Conservation (phyloP, 92 coral and sea anemone genomes). For the Virgularia gustaviana region DNA sequence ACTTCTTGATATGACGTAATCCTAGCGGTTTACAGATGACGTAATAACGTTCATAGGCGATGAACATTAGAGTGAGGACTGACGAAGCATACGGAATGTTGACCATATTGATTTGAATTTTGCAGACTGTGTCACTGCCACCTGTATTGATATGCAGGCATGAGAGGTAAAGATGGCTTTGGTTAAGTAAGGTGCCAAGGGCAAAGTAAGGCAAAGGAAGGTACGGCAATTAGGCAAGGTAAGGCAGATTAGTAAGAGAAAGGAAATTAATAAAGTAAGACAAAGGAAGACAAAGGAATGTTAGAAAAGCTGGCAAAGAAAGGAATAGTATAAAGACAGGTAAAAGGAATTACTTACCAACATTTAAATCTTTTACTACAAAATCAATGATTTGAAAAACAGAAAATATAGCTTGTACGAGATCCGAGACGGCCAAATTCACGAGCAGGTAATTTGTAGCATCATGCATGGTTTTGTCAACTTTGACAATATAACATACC, state of each 20-base stretch:
- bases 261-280: too few species aligned
- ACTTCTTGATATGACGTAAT: not conserved
- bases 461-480: constrained; percentile 6
- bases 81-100: constrained; percentile 22
- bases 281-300: too few species aligned
- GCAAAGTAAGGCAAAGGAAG: too few species aligned
- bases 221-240: too few species aligned
- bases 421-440: constrained; percentile 15
- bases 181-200: too few species aligned
- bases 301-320: too few species aligned
- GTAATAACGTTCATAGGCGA: constrained; percentile 16
- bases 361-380: constrained; percentile 6
- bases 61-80: not conserved
- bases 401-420: not conserved
- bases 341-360: constrained; percentile 11
- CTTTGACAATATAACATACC: constrained; percentile 3
- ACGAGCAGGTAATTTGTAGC: constrained; percentile 13
- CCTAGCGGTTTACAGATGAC: constrained; percentile 4
- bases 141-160: too few species aligned
- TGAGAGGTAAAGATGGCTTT: too few species aligned
- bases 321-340: too few species aligned
- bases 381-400: constrained; percentile 17
- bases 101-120: constrained; percentile 18
- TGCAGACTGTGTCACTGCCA: constrained; percentile 8
- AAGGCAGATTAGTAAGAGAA: too few species aligned